Conservation (phyloP, 2,888 invertebrate species). For the Platynereis dumerilii region DNA sequence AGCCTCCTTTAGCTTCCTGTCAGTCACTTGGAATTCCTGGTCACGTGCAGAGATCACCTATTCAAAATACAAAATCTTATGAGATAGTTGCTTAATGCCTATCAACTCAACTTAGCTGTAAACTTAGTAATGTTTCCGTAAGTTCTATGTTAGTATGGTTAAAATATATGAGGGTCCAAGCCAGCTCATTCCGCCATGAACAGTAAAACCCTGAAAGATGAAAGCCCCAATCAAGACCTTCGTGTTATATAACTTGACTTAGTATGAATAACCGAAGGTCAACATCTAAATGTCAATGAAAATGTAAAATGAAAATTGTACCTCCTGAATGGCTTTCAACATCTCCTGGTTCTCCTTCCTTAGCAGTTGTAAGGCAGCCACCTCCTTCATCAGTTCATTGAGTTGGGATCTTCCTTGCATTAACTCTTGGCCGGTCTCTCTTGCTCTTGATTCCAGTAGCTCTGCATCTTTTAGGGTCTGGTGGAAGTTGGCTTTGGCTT, state of each 20-base stretch:
- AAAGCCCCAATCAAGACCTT: too few relatives aligned
- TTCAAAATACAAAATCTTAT: too few relatives aligned
- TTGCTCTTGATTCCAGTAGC: slow-evolving; percentile 53
- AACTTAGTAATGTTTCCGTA: too few relatives aligned
- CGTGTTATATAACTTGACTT: too few relatives aligned
- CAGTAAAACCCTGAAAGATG: too few relatives aligned
- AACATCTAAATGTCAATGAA: too few relatives aligned
- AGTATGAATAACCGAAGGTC: too few relatives aligned
- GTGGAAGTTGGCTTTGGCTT: slow-evolving; percentile 44
- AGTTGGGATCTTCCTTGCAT: slow-evolving; percentile 50
- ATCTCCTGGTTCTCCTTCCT: slow-evolving; percentile 47
- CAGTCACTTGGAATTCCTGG: slow-evolving; percentile 51
- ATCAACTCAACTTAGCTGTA: too few relatives aligned
- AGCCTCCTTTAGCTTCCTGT: slow-evolving; percentile 32
- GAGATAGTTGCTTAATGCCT: too few relatives aligned
- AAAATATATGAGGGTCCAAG: too few relatives aligned
- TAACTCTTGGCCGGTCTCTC: slow-evolving; percentile 50
- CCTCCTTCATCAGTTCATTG: slow-evolving; percentile 40
- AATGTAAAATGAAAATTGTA: slow-evolving; percentile 22
- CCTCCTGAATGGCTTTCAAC: slow-evolving; percentile 50
- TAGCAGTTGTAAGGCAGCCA: slow-evolving; percentile 25
- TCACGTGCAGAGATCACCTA: slow-evolving; percentile 33
- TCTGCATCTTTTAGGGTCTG: slow-evolving; percentile 47
- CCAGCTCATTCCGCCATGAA: too few relatives aligned
- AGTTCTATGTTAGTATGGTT: too few relatives aligned